These are phyloP conservation scores for Pao palembangensis DNA, from an alignment of 2,113 vertebrate genomes.

Conservation along the genomic window DNA sequence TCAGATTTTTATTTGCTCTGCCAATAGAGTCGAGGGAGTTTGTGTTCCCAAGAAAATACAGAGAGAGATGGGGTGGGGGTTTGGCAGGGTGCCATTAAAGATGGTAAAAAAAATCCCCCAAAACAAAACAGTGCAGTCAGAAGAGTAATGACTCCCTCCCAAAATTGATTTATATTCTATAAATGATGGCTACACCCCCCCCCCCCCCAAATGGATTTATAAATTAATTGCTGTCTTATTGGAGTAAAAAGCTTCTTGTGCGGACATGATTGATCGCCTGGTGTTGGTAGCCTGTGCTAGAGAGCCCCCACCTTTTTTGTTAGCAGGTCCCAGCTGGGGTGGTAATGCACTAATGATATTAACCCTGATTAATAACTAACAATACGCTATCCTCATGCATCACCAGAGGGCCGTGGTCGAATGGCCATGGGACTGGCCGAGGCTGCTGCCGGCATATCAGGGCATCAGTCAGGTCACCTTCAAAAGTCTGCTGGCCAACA, in stretches of 20 bases:
- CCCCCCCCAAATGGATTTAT: conserved; percentile 84
- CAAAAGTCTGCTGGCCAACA: conserved; percentile 84
- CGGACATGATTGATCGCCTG: conserved; percentile 85
- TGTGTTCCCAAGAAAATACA: conserved; percentile 20
- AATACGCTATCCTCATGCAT: conserved; percentile 83
- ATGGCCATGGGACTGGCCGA: conserved; percentile 89
- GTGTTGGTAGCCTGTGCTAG: conserved; percentile 80
- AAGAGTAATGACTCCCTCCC: conserved; percentile 80
- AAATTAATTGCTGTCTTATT: conserved; percentile 93
- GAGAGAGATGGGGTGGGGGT: conserved; percentile 33
- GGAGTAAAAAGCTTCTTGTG: conserved; percentile 89
- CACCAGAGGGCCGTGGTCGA: conserved; percentile 86
- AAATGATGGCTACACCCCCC: conserved; percentile 86
- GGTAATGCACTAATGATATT: conserved; percentile 92
- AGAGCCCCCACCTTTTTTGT: conserved; percentile 81
- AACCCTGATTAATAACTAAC: conserved; percentile 96
- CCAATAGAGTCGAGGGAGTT: conserved; percentile 40
- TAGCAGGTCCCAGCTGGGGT: conserved; percentile 87
- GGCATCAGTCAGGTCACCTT: conserved; percentile 87
- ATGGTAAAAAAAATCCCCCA: conserved; percentile 20
- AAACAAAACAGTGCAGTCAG: conserved; percentile 68
- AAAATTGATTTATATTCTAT: conserved; percentile 93
- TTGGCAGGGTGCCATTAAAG: conserved; percentile 71
- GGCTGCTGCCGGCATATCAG: conserved; percentile 83
- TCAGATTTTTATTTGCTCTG: conserved; percentile 73